A percentile compares a stretch with the other conserved stretches of the same genome.
These are phyloP conservation scores for Oncopodura yosiiana DNA, from an alignment of 1,140 invertebrate species.

Conservation along the genomic window DNA sequence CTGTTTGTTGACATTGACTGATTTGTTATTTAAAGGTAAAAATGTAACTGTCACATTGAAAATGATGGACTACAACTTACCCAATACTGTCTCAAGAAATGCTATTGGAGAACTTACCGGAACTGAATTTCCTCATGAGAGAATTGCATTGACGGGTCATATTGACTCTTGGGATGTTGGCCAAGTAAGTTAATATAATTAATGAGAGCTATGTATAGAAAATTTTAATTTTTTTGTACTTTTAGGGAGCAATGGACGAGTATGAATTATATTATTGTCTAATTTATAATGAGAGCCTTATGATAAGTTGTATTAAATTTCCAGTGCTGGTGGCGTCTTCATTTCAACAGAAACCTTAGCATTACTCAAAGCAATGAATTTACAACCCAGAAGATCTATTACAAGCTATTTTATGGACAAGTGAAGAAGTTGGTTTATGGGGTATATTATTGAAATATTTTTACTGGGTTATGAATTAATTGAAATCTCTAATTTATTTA, in stretches of 20 bases:
- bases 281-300: neutral
- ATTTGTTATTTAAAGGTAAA: constrained; percentile 40
- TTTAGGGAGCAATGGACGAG: constrained; percentile 17
- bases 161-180: constrained; percentile 52
- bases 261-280: neutral
- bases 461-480: too few species aligned
- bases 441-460: too few species aligned
- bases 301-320: constrained; percentile 32
- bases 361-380: constrained; percentile 54
- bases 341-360: constrained; percentile 66
- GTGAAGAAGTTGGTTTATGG: constrained; percentile 62
- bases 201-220: neutral
- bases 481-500: too few species aligned
- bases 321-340: constrained; percentile 68
- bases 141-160: constrained; percentile 73
- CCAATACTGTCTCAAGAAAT: constrained; percentile 55
- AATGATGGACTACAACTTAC: constrained; percentile 47
- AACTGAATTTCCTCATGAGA: constrained; percentile 47
- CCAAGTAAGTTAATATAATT: neutral
- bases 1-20: neutral
- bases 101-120: constrained; percentile 61
- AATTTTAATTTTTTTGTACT: neutral
- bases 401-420: constrained; percentile 63
- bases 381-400: constrained; percentile 58
- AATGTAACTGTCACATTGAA: constrained; percentile 47